Base-by-base conservation (phyloP, 2,113 vertebrate genomes). In the Stegostoma tigrinum region DNA sequence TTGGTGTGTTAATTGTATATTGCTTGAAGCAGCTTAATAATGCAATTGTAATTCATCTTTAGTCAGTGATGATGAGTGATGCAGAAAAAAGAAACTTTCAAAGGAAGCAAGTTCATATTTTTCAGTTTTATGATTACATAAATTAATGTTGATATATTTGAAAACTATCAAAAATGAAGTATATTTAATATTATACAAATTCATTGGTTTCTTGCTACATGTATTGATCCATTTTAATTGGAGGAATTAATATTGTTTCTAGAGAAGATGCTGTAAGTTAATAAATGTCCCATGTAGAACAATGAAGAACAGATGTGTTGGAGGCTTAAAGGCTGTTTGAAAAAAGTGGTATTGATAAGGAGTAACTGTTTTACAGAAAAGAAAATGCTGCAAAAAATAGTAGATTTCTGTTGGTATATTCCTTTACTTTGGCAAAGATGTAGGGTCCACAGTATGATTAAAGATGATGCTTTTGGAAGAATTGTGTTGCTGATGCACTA, bases 151-250 rank as follows among this genome's bases (percentile, higher is more conserved):
- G 78, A 83, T 83, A 83, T 83, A 61, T 61, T 55, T 61, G 52
- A 61, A 90, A 90, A 89, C 24, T 34, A 14, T 5, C 86, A 55
- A 89, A 87, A 52, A 48, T 87, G 38, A 87, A 23, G 14, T 55
- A 30, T 34, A 12, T 27, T 12, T 89, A 15, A 38, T 83, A 19
- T n/a, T 38, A 5, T 80, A 19, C 23, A 30, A 30, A 15, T 55
- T 61, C 52, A 27, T 10, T 97, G 97, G 97, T 97, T 98, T 96
- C 96, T 97, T 97, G 98, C 97, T 97, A 98, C 96, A 97, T 97
- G 96, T 97, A 97, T 97, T 98, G 98, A 98, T 98, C 98, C 98
- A 98, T 98, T 97, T 97, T 98, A 98, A 96, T 97, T 97, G 96
- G 96, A 96, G 98, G 97, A 98, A 97, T 97, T 97, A 95, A 97